A percentile compares a stretch with the other conserved stretches of the same genome.
Evolutionary conservation across 1,140 invertebrate species (phyloP).

Genomic region (Drosophila littoralis): DNA sequence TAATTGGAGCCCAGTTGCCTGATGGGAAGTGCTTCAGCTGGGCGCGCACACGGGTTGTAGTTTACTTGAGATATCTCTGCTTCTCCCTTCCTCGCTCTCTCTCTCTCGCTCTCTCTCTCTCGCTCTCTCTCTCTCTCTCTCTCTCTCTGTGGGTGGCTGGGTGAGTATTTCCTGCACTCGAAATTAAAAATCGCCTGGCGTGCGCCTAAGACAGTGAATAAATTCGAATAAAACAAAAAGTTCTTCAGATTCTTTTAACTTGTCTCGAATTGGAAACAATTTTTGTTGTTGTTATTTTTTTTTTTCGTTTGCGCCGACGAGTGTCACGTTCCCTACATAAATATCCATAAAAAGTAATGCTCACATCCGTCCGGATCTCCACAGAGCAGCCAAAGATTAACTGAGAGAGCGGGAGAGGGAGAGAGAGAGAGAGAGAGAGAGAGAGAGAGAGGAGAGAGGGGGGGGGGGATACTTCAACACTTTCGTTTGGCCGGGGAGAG

Average conservation of each 20-base stretch:
- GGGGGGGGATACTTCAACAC: conserved; percentile 52
- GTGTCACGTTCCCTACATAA: conserved; percentile 76
- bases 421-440: neutral
- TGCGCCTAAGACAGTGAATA: conserved; percentile 20
- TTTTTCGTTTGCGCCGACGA: conserved; percentile 38
- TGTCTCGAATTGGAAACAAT: conserved; percentile 11
- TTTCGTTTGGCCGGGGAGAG: conserved; percentile 41
- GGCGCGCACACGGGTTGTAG: neutral
- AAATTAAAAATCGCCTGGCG: conserved; percentile 52
- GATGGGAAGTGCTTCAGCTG: conserved; percentile 6
- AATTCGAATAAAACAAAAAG: conserved; percentile 9
- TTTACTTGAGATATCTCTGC: conserved; percentile 7
- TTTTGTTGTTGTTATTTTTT: conserved; percentile 13
- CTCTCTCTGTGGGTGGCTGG: conserved; percentile 2
- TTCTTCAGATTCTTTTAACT: conserved; percentile 32
- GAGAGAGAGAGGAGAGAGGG: conserved; percentile 1
- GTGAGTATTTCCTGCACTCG: conserved; percentile 41
- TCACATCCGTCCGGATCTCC: conserved; percentile 72
- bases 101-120: neutral
- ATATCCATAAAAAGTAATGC: conserved; percentile 80
- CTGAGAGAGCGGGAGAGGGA: conserved; percentile 26
- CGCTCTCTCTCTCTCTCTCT: neutral
- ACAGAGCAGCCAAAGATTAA: conserved; percentile 20
- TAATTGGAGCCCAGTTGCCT: conserved; percentile 1
- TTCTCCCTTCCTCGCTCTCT: neutral